Conservation (phyloP, 2,113 vertebrate genomes). For the Pomatostomus ruficeps region DNA sequence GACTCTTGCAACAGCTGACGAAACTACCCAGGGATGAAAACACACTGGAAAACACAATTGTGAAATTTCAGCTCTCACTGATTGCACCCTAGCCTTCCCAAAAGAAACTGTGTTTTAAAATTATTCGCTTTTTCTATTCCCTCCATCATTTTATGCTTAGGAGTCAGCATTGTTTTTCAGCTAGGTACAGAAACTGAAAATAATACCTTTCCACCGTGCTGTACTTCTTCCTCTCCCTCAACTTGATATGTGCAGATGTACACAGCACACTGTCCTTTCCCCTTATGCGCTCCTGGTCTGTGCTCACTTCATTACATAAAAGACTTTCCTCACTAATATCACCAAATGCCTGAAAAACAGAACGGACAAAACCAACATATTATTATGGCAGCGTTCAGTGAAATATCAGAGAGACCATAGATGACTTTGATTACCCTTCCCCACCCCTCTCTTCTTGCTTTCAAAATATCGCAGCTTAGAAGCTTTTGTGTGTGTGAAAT, state of each 20-base stretch:
- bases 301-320: neutral
- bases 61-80: neutral
- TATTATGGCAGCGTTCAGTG: neutral
- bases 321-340: constrained; percentile 56
- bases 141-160: neutral
- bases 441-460: neutral
- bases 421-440: constrained; percentile 23
- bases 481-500: constrained; percentile 46
- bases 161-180: neutral
- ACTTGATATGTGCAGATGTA: neutral
- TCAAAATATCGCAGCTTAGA: constrained; percentile 26
- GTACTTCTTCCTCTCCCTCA: constrained; percentile 71
- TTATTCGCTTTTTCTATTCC: neutral
- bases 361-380: neutral
- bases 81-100: neutral
- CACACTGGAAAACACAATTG: neutral
- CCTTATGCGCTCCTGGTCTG: neutral
- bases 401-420: neutral
- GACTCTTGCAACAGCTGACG: neutral
- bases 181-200: neutral
- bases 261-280: neutral
- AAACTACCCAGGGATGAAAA: neutral
- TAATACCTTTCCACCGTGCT: constrained; percentile 66
- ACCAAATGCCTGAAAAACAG: constrained; percentile 77
- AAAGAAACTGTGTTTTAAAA: neutral